Conservation (phyloP, 2,113 vertebrate species). For the Tor tambroides region DNA sequence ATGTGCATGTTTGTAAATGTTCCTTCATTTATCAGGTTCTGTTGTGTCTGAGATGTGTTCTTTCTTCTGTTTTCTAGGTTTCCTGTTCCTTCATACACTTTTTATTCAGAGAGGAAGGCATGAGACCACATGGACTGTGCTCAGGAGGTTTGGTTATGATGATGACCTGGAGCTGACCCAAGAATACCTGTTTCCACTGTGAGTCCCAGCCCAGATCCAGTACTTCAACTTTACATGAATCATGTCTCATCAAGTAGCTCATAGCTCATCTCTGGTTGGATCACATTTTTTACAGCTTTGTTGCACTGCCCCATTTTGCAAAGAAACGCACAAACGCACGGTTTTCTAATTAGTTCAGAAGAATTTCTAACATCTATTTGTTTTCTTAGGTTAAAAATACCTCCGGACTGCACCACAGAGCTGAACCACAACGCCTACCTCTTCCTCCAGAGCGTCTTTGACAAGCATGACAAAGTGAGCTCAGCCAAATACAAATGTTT, state of each 20-base stretch:
- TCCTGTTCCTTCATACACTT: conserved; percentile 97
- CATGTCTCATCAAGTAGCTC: background rate
- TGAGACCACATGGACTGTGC: conserved; percentile 97
- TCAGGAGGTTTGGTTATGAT: conserved; percentile 94
- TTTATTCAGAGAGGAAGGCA: conserved; percentile 98
- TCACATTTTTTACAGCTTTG: background rate
- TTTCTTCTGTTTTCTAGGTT: conserved; percentile 77
- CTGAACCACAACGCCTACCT: conserved; percentile 98
- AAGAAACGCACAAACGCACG: background rate
- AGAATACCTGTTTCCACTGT: conserved; percentile 95
- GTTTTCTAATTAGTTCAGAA: background rate
- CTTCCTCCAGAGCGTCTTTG: conserved; percentile 97
- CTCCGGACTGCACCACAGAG: conserved; percentile 94
- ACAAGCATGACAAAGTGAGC: conserved; percentile 98
- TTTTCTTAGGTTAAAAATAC: conserved; percentile 86
- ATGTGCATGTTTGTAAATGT: background rate
- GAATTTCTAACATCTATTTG: background rate
- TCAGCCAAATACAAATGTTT: background rate
- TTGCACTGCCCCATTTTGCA: background rate
- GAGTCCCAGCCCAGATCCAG: conserved; percentile 61
- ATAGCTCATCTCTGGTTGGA: background rate
- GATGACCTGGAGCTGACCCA: conserved; percentile 95
- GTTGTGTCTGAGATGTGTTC: background rate
- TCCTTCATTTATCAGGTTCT: background rate
- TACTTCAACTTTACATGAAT: background rate